Evolutionary conservation across 1,140 invertebrate genomes (phyloP).

Genomic region (Antheraea pernyi): DNA sequence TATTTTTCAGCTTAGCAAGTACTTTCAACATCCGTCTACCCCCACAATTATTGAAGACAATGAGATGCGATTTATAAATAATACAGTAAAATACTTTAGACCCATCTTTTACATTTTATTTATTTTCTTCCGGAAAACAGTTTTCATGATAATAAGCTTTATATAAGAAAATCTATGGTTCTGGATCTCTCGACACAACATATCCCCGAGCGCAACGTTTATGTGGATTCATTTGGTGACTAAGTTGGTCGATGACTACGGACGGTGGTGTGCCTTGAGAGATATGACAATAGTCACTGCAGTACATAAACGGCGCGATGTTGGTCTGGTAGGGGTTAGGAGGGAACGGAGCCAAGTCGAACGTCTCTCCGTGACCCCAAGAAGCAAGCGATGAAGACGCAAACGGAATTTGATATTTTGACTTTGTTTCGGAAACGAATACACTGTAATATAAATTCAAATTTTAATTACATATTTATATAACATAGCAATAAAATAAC

Average conservation of each 20-base stretch:
- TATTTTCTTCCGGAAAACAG: too few species aligned
- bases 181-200: constrained; percentile 53
- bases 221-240: constrained; percentile 38
- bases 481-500: too few species aligned
- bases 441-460: constrained; percentile 35
- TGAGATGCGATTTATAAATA: too few species aligned
- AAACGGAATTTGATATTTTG: constrained; percentile 55
- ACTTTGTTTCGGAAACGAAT: constrained; percentile 62
- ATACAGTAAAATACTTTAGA: too few species aligned
- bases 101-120: too few species aligned
- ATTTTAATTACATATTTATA: neutral
- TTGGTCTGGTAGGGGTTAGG: constrained; percentile 66
- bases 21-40: too few species aligned
- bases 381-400: constrained; percentile 47
- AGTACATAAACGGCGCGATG: constrained; percentile 69
- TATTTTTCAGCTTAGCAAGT: too few species aligned
- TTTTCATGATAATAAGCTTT: too few species aligned
- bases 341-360: constrained; percentile 52
- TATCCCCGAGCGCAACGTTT: constrained; percentile 39
- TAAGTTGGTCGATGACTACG: constrained; percentile 55
- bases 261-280: constrained; percentile 56
- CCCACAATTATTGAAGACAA: too few species aligned
- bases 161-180: constrained; percentile 11
- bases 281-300: constrained; percentile 68
- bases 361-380: constrained; percentile 54